Evolutionary conservation across 2,888 invertebrate genomes (phyloP).

Genomic region (Sturmia bella): DNA sequence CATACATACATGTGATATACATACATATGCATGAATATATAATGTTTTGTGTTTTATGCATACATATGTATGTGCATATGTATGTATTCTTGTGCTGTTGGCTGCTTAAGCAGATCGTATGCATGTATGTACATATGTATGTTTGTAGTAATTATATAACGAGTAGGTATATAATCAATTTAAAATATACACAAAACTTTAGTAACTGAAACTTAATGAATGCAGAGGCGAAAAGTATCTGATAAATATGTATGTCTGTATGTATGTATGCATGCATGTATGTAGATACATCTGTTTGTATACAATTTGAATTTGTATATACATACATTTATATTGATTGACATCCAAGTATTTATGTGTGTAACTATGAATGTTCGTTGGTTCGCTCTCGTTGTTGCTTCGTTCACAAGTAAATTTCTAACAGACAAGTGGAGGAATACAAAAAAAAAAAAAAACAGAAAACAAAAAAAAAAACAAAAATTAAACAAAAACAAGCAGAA

Average conservation of each 20-base stretch:
- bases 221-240: slow-evolving; percentile 20
- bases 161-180: neutral
- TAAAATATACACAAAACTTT: slow-evolving; percentile 2
- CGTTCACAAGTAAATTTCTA: slow-evolving; percentile 10
- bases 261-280: no score
- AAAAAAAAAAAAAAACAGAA: slow-evolving; percentile 35
- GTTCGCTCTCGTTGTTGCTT: neutral
- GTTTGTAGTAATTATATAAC: no score
- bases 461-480: no score
- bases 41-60: neutral
- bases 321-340: slow-evolving; percentile 29
- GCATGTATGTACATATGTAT: neutral
- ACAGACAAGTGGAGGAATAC: slow-evolving; percentile 45
- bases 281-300: no score
- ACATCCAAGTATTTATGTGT: neutral
- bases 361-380: neutral
- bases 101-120: slow-evolving; percentile 2
- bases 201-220: slow-evolving; percentile 8
- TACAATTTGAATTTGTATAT: neutral
- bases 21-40: neutral
- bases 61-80: neutral
- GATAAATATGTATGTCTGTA: neutral
- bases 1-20: neutral
- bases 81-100: neutral
- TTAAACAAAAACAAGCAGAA: slow-evolving; percentile 37